Evolutionary conservation across 1,140 invertebrate genomes (phyloP).

Genomic region (Panonychus citri): DNA sequence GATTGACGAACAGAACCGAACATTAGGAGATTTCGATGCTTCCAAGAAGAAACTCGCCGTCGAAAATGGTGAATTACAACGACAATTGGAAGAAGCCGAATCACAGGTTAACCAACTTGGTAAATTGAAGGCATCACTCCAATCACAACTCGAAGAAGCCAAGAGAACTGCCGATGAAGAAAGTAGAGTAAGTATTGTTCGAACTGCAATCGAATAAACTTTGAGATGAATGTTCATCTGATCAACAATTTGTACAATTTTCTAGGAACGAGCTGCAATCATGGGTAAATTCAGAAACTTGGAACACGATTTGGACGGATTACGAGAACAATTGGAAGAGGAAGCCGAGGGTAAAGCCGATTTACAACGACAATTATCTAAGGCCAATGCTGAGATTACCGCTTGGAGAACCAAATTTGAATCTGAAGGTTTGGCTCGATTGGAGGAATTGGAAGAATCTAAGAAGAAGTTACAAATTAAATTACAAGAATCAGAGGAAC

Average conservation of each 20-base stretch:
- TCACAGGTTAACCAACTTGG: slow-evolving; percentile 82
- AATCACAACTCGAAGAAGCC: slow-evolving; percentile 84
- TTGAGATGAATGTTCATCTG: too few species aligned
- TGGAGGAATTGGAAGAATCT: slow-evolving; percentile 93
- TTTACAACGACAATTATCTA: slow-evolving; percentile 78
- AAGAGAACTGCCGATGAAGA: slow-evolving; percentile 92
- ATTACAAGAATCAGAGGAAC: slow-evolving; percentile 87
- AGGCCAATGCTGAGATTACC: slow-evolving; percentile 85
- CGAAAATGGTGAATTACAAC: slow-evolving; percentile 79
- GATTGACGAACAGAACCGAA: slow-evolving; percentile 82
- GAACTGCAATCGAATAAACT: too few species aligned
- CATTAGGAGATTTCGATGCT: slow-evolving; percentile 79
- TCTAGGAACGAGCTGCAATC: slow-evolving; percentile 56
- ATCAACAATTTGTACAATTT: background rate
- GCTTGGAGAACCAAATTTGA: slow-evolving; percentile 92
- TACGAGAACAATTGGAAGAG: slow-evolving; percentile 81
- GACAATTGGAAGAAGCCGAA: slow-evolving; percentile 90
- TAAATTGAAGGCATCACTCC: slow-evolving; percentile 87
- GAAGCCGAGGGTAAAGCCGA: slow-evolving; percentile 83
- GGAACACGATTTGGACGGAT: slow-evolving; percentile 88
- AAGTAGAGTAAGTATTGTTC: slow-evolving; percentile 33
- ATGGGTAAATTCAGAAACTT: slow-evolving; percentile 90
- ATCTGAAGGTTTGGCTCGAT: slow-evolving; percentile 77
- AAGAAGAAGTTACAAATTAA: slow-evolving; percentile 84
- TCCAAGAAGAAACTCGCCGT: slow-evolving; percentile 90